These are phyloP conservation scores for Nematopogon swammerdamellus DNA, from an alignment of 2,888 invertebrate species.

Conservation along the genomic window DNA sequence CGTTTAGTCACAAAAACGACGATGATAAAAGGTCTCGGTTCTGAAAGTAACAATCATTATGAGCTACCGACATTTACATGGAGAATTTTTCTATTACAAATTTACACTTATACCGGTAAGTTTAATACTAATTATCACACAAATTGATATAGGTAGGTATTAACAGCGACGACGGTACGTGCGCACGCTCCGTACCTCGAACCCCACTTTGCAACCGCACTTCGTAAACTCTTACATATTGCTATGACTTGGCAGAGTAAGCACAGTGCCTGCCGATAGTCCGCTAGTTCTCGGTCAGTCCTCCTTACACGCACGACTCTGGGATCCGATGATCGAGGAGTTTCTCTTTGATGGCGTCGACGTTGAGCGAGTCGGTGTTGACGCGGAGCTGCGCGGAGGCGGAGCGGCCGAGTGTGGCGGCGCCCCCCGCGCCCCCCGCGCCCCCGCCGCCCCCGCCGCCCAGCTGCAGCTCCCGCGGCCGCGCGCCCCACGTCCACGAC, in stretches of 20 bases:
- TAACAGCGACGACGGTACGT: not conserved
- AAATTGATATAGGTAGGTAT: not conserved
- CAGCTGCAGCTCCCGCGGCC: constrained; percentile 37
- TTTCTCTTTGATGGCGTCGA: constrained; percentile 83
- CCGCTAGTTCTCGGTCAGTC: too few species aligned
- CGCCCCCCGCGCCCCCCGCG: constrained; percentile 21
- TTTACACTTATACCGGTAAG: not conserved
- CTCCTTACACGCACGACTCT: constrained; percentile 78
- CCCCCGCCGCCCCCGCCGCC: not conserved
- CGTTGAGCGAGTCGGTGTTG: constrained; percentile 61
- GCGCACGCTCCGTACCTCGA: not conserved
- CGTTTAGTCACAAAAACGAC: too few species aligned
- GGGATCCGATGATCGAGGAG: constrained; percentile 84
- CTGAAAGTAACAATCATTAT: not conserved
- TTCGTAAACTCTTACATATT: too few species aligned
- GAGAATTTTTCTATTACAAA: not conserved
- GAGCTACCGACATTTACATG: not conserved
- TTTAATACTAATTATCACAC: not conserved
- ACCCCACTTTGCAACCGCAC: not conserved
- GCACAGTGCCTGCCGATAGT: too few species aligned
- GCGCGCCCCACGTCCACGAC: constrained; percentile 56
- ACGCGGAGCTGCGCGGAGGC: constrained; percentile 46
- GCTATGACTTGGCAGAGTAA: too few species aligned
- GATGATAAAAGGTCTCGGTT: too few species aligned
- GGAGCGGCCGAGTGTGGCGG: constrained; percentile 30